Conservation (phyloP, 2,888 invertebrate genomes). For the Caenorhabditis wallacei region DNA sequence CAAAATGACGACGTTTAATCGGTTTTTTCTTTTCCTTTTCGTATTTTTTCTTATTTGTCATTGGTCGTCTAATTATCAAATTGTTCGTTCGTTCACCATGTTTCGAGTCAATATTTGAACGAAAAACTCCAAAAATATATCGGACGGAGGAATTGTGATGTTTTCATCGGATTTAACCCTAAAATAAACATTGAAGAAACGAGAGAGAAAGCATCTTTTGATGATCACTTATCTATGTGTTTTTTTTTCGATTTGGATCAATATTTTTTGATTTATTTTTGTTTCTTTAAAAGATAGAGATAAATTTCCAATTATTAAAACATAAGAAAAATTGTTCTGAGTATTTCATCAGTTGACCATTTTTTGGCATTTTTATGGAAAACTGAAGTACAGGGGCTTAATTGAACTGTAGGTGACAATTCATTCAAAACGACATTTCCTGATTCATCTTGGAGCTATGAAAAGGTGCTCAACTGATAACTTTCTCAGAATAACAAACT, state of each 20-base stretch:
- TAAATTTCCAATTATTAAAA: not conserved
- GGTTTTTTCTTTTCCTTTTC: not conserved
- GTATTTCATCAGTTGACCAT: too few species aligned
- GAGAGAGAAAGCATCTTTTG: conserved; percentile 18
- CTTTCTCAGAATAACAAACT: too few species aligned
- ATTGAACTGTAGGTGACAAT: too few species aligned
- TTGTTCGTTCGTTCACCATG: conserved; percentile 35
- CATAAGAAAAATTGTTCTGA: too few species aligned
- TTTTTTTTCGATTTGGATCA: not conserved
- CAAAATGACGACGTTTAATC: conserved; percentile 12
- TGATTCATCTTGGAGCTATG: too few species aligned
- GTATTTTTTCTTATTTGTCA: conserved; percentile 30
- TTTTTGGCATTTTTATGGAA: too few species aligned
- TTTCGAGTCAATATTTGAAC: conserved; percentile 51
- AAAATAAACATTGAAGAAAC: conserved; percentile 28
- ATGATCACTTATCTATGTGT: not conserved
- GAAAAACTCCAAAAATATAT: conserved; percentile 45
- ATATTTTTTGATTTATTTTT: not conserved
- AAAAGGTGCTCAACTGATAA: too few species aligned
- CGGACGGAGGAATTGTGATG: conserved; percentile 23
- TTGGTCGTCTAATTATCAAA: conserved; percentile 43
- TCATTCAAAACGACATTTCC: too few species aligned
- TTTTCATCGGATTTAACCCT: conserved; percentile 47
- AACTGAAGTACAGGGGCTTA: too few species aligned
- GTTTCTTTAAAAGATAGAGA: too few species aligned